Conservation (phyloP, 2,113 vertebrate species). For the Cochlearius cochlearius region DNA sequence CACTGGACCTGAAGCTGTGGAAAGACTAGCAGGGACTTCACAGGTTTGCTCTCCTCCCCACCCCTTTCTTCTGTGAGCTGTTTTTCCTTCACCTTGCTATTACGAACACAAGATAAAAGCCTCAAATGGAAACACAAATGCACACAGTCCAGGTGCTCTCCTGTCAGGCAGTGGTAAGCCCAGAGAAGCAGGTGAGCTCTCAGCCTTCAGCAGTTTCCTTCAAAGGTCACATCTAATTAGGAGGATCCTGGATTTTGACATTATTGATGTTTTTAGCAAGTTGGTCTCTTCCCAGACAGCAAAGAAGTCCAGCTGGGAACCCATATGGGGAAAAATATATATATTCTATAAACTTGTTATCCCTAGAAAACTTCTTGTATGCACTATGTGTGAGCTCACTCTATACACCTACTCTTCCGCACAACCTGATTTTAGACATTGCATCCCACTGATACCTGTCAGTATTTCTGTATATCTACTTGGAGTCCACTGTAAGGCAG, state of each 20-base stretch:
- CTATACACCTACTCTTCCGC: slow-evolving; percentile 20
- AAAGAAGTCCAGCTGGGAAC: slow-evolving; percentile 54
- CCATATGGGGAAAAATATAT: slow-evolving; percentile 52
- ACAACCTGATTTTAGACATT: slow-evolving; percentile 23
- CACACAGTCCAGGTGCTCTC: not conserved
- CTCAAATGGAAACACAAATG: not conserved
- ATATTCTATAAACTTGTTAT: slow-evolving; percentile 51
- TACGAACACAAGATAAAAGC: not conserved
- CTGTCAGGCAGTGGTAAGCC: not conserved
- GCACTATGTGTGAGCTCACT: slow-evolving; percentile 1
- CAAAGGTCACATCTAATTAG: slow-evolving; percentile 17
- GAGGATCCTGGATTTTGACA: not conserved
- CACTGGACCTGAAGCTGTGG: not conserved
- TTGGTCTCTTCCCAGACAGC: slow-evolving; percentile 25
- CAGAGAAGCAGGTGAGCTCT: not conserved
- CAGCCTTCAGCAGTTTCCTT: not conserved
- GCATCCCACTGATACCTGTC: not conserved
- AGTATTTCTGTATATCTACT: not conserved
- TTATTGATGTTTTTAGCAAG: slow-evolving; percentile 33
- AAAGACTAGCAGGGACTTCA: not conserved
- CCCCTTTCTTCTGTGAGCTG: not conserved
- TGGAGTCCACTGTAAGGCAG: not conserved
- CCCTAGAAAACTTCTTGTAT: slow-evolving; percentile 12
- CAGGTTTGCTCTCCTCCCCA: not conserved
- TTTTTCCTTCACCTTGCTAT: not conserved